These are phyloP conservation scores for Aphodius sticticus DNA, from an alignment of 2,888 invertebrate species.

Conservation along the genomic window DNA sequence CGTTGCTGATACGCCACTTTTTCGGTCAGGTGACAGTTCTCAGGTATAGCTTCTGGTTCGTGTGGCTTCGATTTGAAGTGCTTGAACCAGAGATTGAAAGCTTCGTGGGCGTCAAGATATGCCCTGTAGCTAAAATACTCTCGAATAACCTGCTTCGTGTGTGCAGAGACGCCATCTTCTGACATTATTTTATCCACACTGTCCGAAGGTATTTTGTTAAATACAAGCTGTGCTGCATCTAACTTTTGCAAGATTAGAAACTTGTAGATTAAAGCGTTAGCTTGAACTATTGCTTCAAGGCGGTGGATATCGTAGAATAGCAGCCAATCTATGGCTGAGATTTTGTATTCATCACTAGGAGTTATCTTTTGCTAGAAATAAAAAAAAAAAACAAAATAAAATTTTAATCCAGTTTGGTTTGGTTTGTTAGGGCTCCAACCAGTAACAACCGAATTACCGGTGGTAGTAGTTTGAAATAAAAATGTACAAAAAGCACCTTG, in stretches of 20 bases:
- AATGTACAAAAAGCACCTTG: too few relatives aligned
- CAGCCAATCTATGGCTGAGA: slow-evolving; percentile 87
- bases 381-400: slow-evolving; percentile 15
- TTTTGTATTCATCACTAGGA: slow-evolving; percentile 74
- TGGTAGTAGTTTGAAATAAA: too few relatives aligned
- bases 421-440: too few relatives aligned
- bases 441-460: too few relatives aligned
- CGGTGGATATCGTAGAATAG: slow-evolving; percentile 80
- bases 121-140: slow-evolving; percentile 90
- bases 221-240: slow-evolving; percentile 81
- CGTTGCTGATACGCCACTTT: slow-evolving; percentile 89
- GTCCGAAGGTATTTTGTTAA: slow-evolving; percentile 75
- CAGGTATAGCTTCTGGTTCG: slow-evolving; percentile 67
- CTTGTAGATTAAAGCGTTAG: slow-evolving; percentile 87
- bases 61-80: slow-evolving; percentile 82
- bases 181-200: slow-evolving; percentile 67
- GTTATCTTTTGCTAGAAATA: slow-evolving; percentile 61
- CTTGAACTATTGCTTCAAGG: slow-evolving; percentile 83
- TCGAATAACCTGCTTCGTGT: slow-evolving; percentile 66
- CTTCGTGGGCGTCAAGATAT: slow-evolving; percentile 87
- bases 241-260: slow-evolving; percentile 85
- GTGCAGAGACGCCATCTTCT: slow-evolving; percentile 60
- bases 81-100: slow-evolving; percentile 89
- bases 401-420: too few relatives aligned
- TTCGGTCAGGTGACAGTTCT: slow-evolving; percentile 80